Evolutionary conservation across 2,797 vertebrate species (phyloP).

Genomic region (Fistularia tabacaria): DNA sequence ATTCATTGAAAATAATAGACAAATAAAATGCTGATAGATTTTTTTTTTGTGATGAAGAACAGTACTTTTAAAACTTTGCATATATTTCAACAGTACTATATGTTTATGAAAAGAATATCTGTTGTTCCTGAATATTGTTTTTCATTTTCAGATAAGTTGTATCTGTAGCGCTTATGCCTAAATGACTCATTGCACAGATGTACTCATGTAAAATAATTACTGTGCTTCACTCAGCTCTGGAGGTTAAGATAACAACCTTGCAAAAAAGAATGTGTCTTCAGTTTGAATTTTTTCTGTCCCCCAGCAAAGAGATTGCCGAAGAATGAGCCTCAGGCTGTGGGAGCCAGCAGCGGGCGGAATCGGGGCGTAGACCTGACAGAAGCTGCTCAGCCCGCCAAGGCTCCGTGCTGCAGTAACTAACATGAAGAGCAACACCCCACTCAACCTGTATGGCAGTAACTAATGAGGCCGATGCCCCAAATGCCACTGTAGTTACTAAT

Average conservation of each 20-base stretch:
- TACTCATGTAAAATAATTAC: too few relatives aligned
- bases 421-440: constrained; percentile 43
- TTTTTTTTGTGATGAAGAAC: too few relatives aligned
- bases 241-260: background rate
- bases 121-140: too few relatives aligned
- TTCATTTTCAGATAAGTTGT: too few relatives aligned
- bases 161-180: too few relatives aligned
- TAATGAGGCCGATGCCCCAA: constrained; percentile 68
- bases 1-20: too few relatives aligned
- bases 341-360: constrained; percentile 82
- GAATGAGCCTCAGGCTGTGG: constrained; percentile 88
- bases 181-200: too few relatives aligned
- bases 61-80: too few relatives aligned
- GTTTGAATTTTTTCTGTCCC: background rate
- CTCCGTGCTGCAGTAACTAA: constrained; percentile 96
- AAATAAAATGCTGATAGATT: too few relatives aligned
- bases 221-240: background rate
- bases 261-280: background rate
- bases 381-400: constrained; percentile 87
- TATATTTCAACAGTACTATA: too few relatives aligned
- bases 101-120: too few relatives aligned
- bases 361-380: constrained; percentile 94
- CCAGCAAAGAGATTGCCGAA: constrained; percentile 96
- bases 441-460: constrained; percentile 86
- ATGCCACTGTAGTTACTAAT: constrained; percentile 69